Percentiles rank a stretch among this genome's conserved stretches.
Evolutionary conservation across 1,140 invertebrate species (phyloP).

Genomic region (Brachionus angularis): DNA sequence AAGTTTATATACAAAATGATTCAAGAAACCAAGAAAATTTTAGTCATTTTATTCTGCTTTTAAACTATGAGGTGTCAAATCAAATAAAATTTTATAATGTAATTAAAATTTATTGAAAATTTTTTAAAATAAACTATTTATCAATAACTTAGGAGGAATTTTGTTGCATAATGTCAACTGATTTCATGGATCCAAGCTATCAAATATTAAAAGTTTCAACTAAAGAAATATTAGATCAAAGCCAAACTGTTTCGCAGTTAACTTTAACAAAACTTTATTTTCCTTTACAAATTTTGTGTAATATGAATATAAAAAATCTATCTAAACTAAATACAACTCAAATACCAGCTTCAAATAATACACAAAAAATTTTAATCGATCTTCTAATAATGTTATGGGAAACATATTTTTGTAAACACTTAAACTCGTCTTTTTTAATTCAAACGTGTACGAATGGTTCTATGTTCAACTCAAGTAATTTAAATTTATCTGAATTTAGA

Average conservation of each 20-base stretch:
- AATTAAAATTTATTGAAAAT: background rate
- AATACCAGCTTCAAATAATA: slow-evolving; percentile 8
- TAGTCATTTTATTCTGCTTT: slow-evolving; percentile 1
- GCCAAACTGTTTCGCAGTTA: background rate
- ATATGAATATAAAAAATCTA: background rate
- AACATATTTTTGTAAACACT: slow-evolving; percentile 10
- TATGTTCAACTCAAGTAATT: background rate
- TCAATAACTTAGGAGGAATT: no score
- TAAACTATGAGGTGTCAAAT: background rate
- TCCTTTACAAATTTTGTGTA: background rate
- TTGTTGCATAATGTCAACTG: background rate
- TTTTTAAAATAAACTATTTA: no score
- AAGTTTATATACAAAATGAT: background rate
- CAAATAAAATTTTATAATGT: background rate
- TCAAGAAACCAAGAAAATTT: background rate
- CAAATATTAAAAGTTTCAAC: slow-evolving; percentile 4
- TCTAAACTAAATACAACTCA: background rate
- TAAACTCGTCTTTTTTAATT: slow-evolving; percentile 29
- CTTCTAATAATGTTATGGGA: slow-evolving; percentile 20
- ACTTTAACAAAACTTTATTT: slow-evolving; percentile 1
- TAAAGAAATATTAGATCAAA: slow-evolving; percentile 21
- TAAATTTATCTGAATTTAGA: background rate
- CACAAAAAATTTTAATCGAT: background rate
- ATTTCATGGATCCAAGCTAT: slow-evolving; percentile 14
- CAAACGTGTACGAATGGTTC: no score